Base-by-base conservation (phyloP, 2,797 vertebrate genomes). In the Clarias platycephalus region DNA sequence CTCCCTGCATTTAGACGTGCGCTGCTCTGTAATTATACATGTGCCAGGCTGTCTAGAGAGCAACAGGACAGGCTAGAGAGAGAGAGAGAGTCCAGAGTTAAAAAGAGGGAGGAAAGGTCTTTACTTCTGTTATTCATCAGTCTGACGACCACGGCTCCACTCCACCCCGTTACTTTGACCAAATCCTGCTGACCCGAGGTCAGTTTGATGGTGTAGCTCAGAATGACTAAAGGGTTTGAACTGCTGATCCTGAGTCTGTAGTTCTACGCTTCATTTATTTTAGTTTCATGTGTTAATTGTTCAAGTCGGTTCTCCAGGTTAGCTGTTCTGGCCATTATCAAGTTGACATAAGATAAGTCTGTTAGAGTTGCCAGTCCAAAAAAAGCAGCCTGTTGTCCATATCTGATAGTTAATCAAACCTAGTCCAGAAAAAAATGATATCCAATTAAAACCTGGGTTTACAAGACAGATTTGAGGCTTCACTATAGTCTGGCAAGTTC, bases 1-100 rank as follows among this genome's bases (percentile, higher is more conserved):
- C 78, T 87, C 82, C 74, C 87, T 86, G 77, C 83, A 49, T 86
- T 85, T 86, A 87, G 74, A 83, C 28, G 26, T 81, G 77, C 20
- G 12, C 84, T 87, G 57, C 86, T 85, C 83, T 88, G 82, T 88
- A 88, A 90, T 90, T 88, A 90, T 70, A 72, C 81, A 71, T 86
- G 84, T 86, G 86, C 87, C 88, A 87, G 44, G 82, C 83, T 83
- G 87, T 89, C 86, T 89, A 82, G 76, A 62, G 79, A 77, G 71
- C 37, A 83, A 77, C 53, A 74, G 80, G 74, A 84, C 80, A 77
- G 72, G 66, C 49, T 78, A 68, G 37, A 20, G 31, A 66, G n/a
- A 70, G 81, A 81, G 49, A 12, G 72, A 80, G 57, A 58, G 62
- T 64, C 26, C 18, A 77, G 76, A 62, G 58, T 10, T 77, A 20